Conservation (phyloP, 2,888 invertebrate genomes). For the Phengaris alcon region DNA sequence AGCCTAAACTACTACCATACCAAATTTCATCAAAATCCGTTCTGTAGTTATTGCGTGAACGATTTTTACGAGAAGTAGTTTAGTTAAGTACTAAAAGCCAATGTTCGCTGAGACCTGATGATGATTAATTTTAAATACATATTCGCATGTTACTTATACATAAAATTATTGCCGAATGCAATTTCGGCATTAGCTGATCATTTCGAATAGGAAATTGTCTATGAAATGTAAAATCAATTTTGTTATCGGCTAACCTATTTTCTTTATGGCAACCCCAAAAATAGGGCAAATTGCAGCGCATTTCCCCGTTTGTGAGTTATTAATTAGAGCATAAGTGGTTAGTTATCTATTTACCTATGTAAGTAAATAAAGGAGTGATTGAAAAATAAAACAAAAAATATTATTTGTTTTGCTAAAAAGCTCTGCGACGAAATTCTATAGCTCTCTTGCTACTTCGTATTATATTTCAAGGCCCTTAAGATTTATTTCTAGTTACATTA, state of each 20-base stretch:
- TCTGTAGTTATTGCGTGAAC: no score
- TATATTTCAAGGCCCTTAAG: no score
- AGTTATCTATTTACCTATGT: background rate
- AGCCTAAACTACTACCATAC: no score
- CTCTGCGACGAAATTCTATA: no score
- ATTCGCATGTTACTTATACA: conserved; percentile 12
- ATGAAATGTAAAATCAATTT: conserved; percentile 19
- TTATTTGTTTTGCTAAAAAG: no score
- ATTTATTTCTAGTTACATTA: no score
- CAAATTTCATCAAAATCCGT: no score
- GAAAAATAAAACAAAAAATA: no score
- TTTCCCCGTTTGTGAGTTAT: background rate
- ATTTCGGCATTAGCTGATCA: conserved; percentile 16
- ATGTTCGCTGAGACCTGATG: background rate
- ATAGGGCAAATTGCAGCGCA: conserved; percentile 22
- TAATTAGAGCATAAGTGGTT: background rate
- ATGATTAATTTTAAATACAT: conserved; percentile 6
- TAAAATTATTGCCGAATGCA: conserved; percentile 16
- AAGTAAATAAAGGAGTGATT: no score
- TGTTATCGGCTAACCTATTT: conserved; percentile 17
- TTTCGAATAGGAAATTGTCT: conserved; percentile 13
- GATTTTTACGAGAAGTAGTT: no score
- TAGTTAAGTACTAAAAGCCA: no score
- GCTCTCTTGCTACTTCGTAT: no score
- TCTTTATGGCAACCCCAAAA: conserved; percentile 8